Percentiles rank a stretch among this genome's conserved stretches.
These are phyloP conservation scores for Ceratothoa steindachneri DNA, from an alignment of 2,888 invertebrate species.

Conservation along the genomic window DNA sequence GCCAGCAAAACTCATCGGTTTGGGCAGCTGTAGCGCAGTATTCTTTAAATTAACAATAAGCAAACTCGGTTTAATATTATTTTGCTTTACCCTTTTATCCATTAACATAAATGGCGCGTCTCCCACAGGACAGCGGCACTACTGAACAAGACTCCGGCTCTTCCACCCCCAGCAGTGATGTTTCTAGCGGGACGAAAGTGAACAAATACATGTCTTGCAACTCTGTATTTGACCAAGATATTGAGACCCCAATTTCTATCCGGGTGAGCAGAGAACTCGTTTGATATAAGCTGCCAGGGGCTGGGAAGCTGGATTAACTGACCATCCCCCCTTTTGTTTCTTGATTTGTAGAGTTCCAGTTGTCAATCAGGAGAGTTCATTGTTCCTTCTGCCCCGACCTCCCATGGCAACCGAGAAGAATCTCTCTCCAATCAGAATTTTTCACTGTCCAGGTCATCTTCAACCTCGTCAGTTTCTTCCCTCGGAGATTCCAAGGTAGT, in stretches of 20 bases:
- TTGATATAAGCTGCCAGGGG: not conserved
- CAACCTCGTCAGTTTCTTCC: slow-evolving; percentile 21
- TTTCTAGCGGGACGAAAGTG: not conserved
- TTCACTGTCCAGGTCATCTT: slow-evolving; percentile 31
- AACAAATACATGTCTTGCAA: not conserved
- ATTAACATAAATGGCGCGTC: not conserved
- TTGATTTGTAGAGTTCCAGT: not conserved
- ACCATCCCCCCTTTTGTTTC: too few species aligned
- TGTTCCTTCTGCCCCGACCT: slow-evolving; percentile 13
- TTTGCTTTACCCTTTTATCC: not conserved
- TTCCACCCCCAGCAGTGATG: not conserved
- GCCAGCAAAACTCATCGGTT: too few species aligned
- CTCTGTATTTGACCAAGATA: not conserved
- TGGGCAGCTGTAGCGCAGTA: too few species aligned
- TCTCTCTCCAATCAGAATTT: slow-evolving; percentile 19
- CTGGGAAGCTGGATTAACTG: too few species aligned
- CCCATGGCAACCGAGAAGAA: slow-evolving; percentile 15
- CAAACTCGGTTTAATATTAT: too few species aligned
- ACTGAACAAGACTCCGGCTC: not conserved
- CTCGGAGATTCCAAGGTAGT: slow-evolving; percentile 28
- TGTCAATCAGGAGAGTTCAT: too few species aligned
- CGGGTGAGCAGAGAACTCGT: not conserved
- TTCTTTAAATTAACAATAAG: too few species aligned
- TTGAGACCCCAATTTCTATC: not conserved
- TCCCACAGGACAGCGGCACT: not conserved